Evolutionary conservation across 2,888 invertebrate genomes (phyloP), one percentile per base, ranked within the genome.

Genomic region (Lymantria dispar): DNA sequence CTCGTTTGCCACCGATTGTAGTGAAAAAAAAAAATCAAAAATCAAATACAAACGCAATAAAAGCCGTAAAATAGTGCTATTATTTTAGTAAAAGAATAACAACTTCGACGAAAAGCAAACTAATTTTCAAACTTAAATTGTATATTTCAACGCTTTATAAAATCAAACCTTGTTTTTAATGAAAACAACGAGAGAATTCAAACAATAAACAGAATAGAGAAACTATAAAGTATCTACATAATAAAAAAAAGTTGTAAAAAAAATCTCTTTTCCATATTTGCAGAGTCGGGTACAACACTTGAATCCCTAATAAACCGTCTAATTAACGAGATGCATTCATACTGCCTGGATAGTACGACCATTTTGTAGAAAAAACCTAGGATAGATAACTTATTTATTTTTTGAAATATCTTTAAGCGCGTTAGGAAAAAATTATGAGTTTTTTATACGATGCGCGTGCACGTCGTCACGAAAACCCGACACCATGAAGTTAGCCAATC

Each of bases 271-370:
- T 54, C 49, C 55, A 62, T 67, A 61, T 70, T 56, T 62, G 62
- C 64, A 55, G 52, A 48, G 50, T 42, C 50, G 56, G 43, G 44
- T 56, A 68, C 71, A 68, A 72, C 76, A 75, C 81, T 87, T 79
- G 80, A 81, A 79, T 79, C 76, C 65, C 78, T 81, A 86, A 85
- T 85, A 87, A 83, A 80, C 83, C 79, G 79, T 76, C 86, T 87
- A 87, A 87, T 87, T 87, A 87, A 85, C 82, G 80, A 76, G 74
- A 72, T 71, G 77, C 74, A 80, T 82, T 84, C 84, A 76, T 72
- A 65, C 68, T 68, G 68, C 60, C 58, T 58, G 55, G 52, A 40
- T 64, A 59, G 51, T 56, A 71, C 52, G 53, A 48, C 72, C 60
- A 72, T 64, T 61, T 51, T 60, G 52, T 14, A 22, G 5, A 22